A percentile compares a stretch with the other conserved stretches of the same genome.
phyloP scores from a whole-genome alignment of 2,113 vertebrate species.

The Genyomyrus donnyi region DNA sequence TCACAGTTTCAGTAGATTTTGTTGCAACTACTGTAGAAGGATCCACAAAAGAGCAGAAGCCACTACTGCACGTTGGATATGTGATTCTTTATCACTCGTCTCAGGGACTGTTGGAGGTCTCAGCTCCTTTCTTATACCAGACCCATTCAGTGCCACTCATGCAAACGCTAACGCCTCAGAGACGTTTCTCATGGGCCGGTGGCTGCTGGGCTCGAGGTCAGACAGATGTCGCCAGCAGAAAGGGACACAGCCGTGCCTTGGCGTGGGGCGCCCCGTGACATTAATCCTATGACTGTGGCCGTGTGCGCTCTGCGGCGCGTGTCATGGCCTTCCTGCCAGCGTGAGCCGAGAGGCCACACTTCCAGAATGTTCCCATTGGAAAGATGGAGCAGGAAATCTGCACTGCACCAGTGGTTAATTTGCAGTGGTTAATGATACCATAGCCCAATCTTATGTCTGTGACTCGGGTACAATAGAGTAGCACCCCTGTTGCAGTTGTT shows the following conservation, averaged over 20 bases:
- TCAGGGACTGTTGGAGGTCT: constrained; percentile 52
- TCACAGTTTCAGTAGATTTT: background rate
- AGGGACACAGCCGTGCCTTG: background rate
- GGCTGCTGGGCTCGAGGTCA: constrained; percentile 55
- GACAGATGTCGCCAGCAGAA: constrained; percentile 26
- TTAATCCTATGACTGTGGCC: background rate
- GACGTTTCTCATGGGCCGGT: constrained; percentile 57
- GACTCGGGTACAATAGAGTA: background rate
- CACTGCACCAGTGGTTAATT: background rate
- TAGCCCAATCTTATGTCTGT: background rate
- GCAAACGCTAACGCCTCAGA: constrained; percentile 55
- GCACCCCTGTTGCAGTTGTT: background rate
- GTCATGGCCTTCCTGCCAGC: background rate
- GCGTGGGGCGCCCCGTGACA: background rate
- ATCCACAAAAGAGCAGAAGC: constrained; percentile 17
- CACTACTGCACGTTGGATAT: constrained; percentile 52
- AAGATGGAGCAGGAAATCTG: background rate
- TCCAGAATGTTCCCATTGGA: background rate
- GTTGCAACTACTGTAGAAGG: background rate
- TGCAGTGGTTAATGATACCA: background rate
- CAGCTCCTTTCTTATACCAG: constrained; percentile 46
- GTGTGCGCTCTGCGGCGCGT: background rate
- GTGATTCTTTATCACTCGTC: constrained; percentile 52
- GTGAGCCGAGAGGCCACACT: too few species aligned
- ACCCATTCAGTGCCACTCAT: constrained; percentile 55